phyloP scores from a whole-genome alignment of 2,797 vertebrate genomes.

The Labeo calbasu region DNA sequence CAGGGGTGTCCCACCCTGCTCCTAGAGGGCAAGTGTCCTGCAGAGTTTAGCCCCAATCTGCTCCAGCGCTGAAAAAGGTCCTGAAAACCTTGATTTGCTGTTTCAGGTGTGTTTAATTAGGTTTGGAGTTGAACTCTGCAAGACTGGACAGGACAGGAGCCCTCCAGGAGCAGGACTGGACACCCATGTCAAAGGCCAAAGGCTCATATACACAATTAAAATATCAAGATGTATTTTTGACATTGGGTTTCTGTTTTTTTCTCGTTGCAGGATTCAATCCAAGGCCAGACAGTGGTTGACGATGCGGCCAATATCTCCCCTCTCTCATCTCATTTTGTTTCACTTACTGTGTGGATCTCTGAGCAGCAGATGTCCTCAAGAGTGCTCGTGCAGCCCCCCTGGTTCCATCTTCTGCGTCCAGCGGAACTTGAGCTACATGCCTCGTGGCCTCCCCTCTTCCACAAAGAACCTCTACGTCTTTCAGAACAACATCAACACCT shows the following conservation, averaged over 20 bases:
- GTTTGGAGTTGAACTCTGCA: neutral
- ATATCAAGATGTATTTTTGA: neutral
- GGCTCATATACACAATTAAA: neutral
- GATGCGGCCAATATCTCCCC: conserved; percentile 47
- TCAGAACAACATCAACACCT: conserved; percentile 83
- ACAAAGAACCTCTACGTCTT: conserved; percentile 86
- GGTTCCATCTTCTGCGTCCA: conserved; percentile 83
- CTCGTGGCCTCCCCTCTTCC: conserved; percentile 76
- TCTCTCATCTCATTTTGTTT: conserved; percentile 68
- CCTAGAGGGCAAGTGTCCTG: neutral
- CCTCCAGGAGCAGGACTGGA: neutral
- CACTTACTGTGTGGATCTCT: conserved; percentile 65
- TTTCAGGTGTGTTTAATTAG: neutral
- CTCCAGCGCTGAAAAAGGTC: neutral
- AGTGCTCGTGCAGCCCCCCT: conserved; percentile 79
- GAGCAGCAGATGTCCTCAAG: conserved; percentile 78
- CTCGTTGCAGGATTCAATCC: conserved; percentile 2
- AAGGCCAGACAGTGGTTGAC: conserved; percentile 21
- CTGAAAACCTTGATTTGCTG: neutral
- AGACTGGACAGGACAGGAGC: no score
- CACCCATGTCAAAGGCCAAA: neutral
- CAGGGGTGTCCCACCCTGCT: neutral
- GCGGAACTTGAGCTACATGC: conserved; percentile 76
- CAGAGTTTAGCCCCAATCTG: neutral
- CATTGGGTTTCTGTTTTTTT: neutral